Percentiles rank a stretch among this genome's conserved stretches.
These are phyloP conservation scores for Zonotrichia albicollis DNA, from an alignment of 2,797 vertebrate species.

Conservation along the genomic window DNA sequence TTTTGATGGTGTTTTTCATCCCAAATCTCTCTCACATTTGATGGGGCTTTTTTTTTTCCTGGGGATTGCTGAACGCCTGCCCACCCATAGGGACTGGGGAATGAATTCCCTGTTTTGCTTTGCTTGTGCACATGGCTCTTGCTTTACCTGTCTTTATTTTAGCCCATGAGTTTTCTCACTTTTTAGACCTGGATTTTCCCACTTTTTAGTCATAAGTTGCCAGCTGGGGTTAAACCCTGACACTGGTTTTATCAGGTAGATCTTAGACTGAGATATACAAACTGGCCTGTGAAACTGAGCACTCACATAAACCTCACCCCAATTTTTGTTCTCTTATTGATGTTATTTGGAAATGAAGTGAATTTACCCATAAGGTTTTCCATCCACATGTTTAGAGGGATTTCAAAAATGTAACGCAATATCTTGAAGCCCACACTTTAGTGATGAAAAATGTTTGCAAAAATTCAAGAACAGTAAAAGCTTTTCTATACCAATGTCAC, in stretches of 20 bases:
- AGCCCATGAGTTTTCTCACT: not conserved
- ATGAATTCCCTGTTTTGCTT: not conserved
- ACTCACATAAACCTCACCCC: not conserved
- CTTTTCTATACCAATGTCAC: not conserved
- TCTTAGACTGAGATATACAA: not conserved
- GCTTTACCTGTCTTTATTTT: not conserved
- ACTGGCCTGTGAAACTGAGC: not conserved
- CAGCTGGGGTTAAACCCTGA: not conserved
- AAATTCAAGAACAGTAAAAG: not conserved
- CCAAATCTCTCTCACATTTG: not conserved
- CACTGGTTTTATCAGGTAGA: not conserved
- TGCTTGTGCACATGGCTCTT: not conserved
- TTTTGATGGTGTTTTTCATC: not conserved
- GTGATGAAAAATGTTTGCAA: not conserved
- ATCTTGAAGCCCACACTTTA: not conserved
- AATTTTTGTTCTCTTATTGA: not conserved
- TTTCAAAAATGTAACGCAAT: not conserved
- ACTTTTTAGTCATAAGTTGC: not conserved
- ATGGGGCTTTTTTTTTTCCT: not conserved
- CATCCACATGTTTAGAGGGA: rapidly evolving
- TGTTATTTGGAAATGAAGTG: not conserved
- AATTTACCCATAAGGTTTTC: not conserved
- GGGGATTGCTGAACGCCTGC: not conserved
- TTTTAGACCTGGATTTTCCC: not conserved
- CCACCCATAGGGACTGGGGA: not conserved